Conservation (phyloP, 2,113 vertebrate genomes). For the Gopherus evgoodei region DNA sequence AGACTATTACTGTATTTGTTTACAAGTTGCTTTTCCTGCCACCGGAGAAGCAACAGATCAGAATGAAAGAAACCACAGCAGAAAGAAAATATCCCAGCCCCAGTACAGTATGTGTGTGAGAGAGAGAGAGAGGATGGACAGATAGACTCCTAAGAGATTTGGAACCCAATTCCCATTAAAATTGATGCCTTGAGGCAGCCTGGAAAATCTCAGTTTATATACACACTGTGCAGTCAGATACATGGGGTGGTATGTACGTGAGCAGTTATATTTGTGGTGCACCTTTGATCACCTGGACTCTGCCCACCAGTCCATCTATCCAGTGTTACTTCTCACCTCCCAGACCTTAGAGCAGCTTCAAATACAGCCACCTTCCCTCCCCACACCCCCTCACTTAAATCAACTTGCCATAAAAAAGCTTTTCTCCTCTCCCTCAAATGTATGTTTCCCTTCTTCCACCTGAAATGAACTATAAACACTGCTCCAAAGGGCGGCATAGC, state of each 20-base stretch:
- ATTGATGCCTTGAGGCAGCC: background rate
- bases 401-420: background rate
- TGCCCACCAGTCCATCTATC: background rate
- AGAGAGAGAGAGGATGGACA: background rate
- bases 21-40: background rate
- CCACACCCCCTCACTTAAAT: background rate
- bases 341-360: background rate
- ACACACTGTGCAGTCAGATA: background rate
- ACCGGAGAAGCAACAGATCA: accelerated
- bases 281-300: background rate
- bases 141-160: background rate
- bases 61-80: background rate
- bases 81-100: background rate
- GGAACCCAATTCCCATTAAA: background rate
- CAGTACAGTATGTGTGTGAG: background rate
- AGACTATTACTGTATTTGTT: background rate
- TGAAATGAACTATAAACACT: background rate
- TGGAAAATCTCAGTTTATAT: background rate
- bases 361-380: background rate
- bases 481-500: background rate
- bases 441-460: background rate
- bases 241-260: background rate
- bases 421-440: background rate
- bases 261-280: background rate
- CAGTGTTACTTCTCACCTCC: background rate